A percentile compares a stretch with the other conserved stretches of the same genome.
Evolutionary conservation across 92 coral and sea anemone genomes (phyloP).

Genomic region (Palythoa grandiflora): DNA sequence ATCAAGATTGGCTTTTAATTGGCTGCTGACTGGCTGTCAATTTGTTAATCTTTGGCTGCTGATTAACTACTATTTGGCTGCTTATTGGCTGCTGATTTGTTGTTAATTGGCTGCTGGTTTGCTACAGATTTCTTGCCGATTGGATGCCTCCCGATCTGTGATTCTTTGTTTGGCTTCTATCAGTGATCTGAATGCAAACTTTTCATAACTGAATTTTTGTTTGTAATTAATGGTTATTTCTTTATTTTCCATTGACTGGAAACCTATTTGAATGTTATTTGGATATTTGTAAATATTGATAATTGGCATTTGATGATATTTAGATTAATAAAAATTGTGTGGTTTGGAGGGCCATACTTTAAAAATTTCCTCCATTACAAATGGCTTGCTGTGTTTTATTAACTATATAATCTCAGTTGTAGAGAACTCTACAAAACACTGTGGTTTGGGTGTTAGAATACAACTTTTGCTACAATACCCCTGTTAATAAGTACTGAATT

Average conservation of each 20-base stretch:
- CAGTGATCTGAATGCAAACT: neutral
- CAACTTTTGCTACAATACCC: neutral
- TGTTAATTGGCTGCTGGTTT: neutral
- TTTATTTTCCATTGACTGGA: constrained; percentile 24
- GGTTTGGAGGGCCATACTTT: neutral
- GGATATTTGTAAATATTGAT: constrained; percentile 7
- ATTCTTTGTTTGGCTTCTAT: constrained; percentile 10
- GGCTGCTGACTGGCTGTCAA: neutral
- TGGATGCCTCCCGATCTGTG: constrained; percentile 12
- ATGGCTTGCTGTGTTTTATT: neutral
- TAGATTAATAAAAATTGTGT: neutral
- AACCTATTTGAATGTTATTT: neutral
- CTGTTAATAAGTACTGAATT: neutral
- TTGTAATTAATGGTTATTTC: neutral
- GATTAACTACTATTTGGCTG: neutral
- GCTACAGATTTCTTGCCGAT: neutral
- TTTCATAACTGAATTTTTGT: neutral
- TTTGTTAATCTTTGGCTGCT: neutral
- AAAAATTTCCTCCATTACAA: neutral
- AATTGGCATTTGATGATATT: neutral
- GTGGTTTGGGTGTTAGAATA: neutral
- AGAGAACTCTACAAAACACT: neutral
- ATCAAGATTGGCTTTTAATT: neutral
- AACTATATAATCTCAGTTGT: neutral
- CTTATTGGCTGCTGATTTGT: neutral